phyloP scores from a whole-genome alignment of 2,797 vertebrate genomes.

The Saguinus oedipus region DNA sequence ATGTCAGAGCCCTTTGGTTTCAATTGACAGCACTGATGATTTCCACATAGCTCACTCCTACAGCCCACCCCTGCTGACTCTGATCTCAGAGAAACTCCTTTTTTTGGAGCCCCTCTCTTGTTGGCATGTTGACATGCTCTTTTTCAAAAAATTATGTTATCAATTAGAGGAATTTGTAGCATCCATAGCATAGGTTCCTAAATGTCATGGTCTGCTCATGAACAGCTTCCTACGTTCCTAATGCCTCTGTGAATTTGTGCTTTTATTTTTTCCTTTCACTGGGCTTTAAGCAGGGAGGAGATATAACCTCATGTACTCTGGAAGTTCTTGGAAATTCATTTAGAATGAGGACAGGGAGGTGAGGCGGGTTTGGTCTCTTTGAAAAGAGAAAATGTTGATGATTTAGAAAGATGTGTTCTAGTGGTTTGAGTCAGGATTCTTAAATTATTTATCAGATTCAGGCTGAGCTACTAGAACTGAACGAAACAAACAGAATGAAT shows the following conservation, averaged over 20 bases:
- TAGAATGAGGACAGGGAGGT: background rate
- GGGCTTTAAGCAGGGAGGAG: background rate
- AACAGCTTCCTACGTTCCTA: background rate
- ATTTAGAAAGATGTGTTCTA: slow-evolving; percentile 51
- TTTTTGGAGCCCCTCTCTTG: background rate
- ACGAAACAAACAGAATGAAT: slow-evolving; percentile 49
- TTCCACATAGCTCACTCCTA: background rate
- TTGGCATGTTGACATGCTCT: background rate
- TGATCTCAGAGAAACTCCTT: background rate
- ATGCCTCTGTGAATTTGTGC: background rate
- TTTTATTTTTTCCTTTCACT: background rate
- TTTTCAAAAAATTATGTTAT: background rate
- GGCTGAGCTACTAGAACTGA: slow-evolving; percentile 24
- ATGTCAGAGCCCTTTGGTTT: background rate
- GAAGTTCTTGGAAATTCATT: slow-evolving; percentile 12
- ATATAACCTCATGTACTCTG: background rate
- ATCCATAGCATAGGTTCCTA: background rate
- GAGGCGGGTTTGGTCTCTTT: background rate
- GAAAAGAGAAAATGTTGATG: background rate
- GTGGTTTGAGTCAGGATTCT: slow-evolving; percentile 23
- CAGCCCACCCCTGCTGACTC: background rate
- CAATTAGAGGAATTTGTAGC: background rate
- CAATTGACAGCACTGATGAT: background rate
- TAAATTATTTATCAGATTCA: slow-evolving; percentile 68
- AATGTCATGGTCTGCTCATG: background rate